Base-by-base conservation (phyloP, 2,888 invertebrate genomes). In the Chymomyza procnemis region DNA sequence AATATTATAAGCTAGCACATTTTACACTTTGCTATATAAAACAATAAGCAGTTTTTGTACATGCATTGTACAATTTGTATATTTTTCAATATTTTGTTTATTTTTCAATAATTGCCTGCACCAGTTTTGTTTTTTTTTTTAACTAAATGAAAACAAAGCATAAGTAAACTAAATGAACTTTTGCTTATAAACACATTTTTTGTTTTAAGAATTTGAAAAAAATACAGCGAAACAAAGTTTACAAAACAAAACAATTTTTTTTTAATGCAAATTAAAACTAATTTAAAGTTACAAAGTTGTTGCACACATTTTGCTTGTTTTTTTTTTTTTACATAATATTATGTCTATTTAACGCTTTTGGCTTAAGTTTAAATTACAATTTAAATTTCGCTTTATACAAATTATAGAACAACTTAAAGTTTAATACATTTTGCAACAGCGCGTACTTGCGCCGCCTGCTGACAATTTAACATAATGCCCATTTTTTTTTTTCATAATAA, bases 21-120 rank as follows among this genome's bases (percentile, higher is more conserved):
- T 4, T 18, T 19, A 16, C n/a, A 16, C 26, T 26, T 47, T 50
- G 22, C 16, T 48, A 2, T 12, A 41, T 41, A 41, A 30, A 14
- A 30, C 30, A 54, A 50, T 26, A 12, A 52, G 47, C 21, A 52
- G 26, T 57, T 65, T 64, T 41, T 63, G 46, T 58, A 55, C 59
- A 61, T 69, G 21, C 18, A 18, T 26, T 50, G n/a, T 12, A 69
- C 69, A 69, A 63, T 69, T 69, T 21, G 46, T 52, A 19, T 1
- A 4, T 52, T 2, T 26, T 26, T 26, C 26, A n/a, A 16, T 54
- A 12, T 48, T 3, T 46, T 19, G 30, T 55, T 63, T 61, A 5
- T 19, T 62, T 58, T 66, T 56, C 59, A 68, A 59, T 70, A 71
- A 76, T 81, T 86, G 81, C 81, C 81, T 81, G 81, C 81, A 81